These are phyloP conservation scores for Ornithoptera priamus DNA, from an alignment of 2,888 invertebrate species.

Conservation along the genomic window DNA sequence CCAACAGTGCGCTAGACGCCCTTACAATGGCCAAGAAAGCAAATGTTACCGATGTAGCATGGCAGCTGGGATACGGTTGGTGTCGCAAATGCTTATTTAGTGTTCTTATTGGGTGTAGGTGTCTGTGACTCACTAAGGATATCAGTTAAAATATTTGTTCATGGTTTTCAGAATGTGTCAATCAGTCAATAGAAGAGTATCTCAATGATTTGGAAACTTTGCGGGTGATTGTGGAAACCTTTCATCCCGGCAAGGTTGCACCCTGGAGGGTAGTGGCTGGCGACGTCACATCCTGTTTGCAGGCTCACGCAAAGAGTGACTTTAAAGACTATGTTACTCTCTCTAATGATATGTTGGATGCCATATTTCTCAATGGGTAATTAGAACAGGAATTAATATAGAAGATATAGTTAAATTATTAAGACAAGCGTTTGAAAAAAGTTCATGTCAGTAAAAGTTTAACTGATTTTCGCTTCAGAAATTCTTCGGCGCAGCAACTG, in stretches of 20 bases:
- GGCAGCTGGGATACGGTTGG: constrained; percentile 88
- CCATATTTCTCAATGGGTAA: constrained; percentile 88
- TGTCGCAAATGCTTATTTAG: constrained; percentile 9
- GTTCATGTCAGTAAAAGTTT: too few species aligned
- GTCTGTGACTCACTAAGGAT: too few species aligned
- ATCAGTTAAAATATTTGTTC: too few species aligned
- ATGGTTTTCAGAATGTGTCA: constrained; percentile 65
- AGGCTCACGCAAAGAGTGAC: constrained; percentile 75
- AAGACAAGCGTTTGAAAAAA: too few species aligned
- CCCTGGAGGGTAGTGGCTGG: constrained; percentile 82
- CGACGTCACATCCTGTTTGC: constrained; percentile 77
- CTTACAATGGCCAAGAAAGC: constrained; percentile 84
- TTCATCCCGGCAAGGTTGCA: constrained; percentile 72
- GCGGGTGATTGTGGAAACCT: constrained; percentile 83
- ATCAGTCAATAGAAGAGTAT: constrained; percentile 79
- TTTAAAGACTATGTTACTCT: constrained; percentile 77
- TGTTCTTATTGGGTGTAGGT: too few species aligned
- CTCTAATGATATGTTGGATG: constrained; percentile 81
- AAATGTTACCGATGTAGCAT: constrained; percentile 82
- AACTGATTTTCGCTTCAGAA: constrained; percentile 44
- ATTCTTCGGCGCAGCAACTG: constrained; percentile 61
- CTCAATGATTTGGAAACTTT: constrained; percentile 82
- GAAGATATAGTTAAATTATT: too few species aligned
- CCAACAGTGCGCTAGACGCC: constrained; percentile 82
- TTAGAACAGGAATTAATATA: constrained; percentile 18